Conservation (phyloP, 2,888 invertebrate genomes). For the Cryptophagus acutangulus region DNA sequence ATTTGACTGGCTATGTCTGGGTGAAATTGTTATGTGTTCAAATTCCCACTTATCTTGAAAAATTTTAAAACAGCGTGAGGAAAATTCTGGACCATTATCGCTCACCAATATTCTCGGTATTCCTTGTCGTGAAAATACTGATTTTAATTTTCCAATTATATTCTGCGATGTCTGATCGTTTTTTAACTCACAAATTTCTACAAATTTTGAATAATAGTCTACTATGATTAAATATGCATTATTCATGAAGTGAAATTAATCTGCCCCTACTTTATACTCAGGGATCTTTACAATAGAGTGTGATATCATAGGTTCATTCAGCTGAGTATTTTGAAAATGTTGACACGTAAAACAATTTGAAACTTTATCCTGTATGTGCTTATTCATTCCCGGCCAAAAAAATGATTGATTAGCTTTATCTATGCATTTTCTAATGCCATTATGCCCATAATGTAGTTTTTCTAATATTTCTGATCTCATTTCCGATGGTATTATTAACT, state of each 20-base stretch:
- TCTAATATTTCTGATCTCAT: constrained; percentile 14
- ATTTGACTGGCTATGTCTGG: constrained; percentile 15
- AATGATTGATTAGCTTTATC: constrained; percentile 9
- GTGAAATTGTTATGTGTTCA: constrained; percentile 12
- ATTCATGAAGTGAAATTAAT: not conserved
- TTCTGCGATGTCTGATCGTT: constrained; percentile 5
- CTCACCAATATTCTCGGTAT: constrained; percentile 18
- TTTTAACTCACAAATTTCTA: constrained; percentile 10
- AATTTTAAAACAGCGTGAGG: constrained; percentile 11
- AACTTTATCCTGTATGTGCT: constrained; percentile 7
- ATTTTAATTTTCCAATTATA: constrained; percentile 14
- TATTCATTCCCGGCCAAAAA: constrained; percentile 10
- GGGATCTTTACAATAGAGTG: not conserved
- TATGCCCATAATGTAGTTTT: constrained; percentile 7
- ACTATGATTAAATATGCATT: not conserved
- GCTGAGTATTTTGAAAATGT: not conserved
- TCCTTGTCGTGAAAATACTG: constrained; percentile 17
- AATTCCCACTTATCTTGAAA: constrained; percentile 15
- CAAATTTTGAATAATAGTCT: constrained; percentile 2
- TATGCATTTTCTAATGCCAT: constrained; percentile 5
- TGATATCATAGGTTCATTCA: not conserved
- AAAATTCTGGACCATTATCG: constrained; percentile 16
- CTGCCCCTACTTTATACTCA: not conserved
- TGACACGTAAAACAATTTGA: not conserved
- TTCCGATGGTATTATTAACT: constrained; percentile 18